These are phyloP conservation scores for Eumaeus atala DNA, from an alignment of 1,140 invertebrate genomes.

Conservation along the genomic window DNA sequence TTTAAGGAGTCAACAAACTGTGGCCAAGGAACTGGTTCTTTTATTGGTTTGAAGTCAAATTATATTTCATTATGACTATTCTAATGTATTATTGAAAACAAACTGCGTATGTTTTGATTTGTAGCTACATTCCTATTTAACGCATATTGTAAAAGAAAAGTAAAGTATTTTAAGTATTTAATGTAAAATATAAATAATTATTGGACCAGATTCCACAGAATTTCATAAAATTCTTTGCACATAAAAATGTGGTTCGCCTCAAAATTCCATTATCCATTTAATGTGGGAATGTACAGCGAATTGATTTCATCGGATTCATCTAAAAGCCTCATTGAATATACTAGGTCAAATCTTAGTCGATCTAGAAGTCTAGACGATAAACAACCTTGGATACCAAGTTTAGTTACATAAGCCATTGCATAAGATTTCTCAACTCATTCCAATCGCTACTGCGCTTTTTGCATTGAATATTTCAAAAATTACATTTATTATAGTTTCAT, in stretches of 20 bases:
- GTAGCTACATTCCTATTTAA: no score
- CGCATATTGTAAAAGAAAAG: no score
- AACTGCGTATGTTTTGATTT: constrained; percentile 15
- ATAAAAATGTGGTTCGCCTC: constrained; percentile 9
- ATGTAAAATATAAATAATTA: no score
- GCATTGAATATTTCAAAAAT: no score
- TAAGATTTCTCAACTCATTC: constrained; percentile 33
- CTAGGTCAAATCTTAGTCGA: constrained; percentile 47
- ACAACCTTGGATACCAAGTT: constrained; percentile 42
- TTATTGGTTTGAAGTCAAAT: constrained; percentile 61
- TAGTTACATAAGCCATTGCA: constrained; percentile 50
- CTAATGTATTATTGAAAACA: constrained; percentile 25
- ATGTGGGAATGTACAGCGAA: neutral
- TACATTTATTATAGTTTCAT: no score
- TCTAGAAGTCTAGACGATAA: constrained; percentile 45
- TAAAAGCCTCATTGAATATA: constrained; percentile 35
- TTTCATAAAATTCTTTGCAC: constrained; percentile 4
- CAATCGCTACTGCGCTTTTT: constrained; percentile 9
- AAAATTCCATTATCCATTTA: neutral
- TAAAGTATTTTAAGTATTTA: no score
- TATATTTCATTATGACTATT: constrained; percentile 42
- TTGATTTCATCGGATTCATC: constrained; percentile 21
- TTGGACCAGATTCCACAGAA: neutral
- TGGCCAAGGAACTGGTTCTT: constrained; percentile 52
- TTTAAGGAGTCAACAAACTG: constrained; percentile 67